Conservation (phyloP, 2,797 vertebrate species). For the Anolis apletophallus region DNA sequence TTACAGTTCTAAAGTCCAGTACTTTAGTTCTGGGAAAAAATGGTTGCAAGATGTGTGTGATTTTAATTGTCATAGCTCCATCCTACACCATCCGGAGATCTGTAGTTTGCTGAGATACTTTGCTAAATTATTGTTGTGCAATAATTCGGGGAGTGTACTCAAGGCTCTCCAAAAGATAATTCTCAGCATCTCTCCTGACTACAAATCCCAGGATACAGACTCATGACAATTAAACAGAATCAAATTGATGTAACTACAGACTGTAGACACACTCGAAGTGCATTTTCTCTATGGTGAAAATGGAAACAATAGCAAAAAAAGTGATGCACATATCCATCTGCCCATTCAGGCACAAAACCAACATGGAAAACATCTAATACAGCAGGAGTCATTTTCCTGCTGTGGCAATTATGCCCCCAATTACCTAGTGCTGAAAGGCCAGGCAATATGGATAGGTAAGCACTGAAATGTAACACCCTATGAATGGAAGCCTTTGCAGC, state of each 20-base stretch:
- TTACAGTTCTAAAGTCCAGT: too few species aligned
- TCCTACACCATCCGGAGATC: too few species aligned
- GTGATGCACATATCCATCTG: not conserved
- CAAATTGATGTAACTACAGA: too few species aligned
- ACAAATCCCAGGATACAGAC: too few species aligned
- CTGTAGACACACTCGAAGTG: not conserved
- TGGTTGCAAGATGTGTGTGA: not conserved
- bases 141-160: too few species aligned
- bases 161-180: too few species aligned
- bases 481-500: not conserved
- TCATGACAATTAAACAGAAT: too few species aligned
- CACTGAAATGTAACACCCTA: not conserved
- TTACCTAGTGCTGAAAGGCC: not conserved
- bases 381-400: not conserved
- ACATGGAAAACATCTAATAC: accelerated
- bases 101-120: too few species aligned
- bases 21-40: not conserved
- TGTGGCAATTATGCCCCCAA: not conserved
- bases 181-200: too few species aligned
- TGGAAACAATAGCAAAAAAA: not conserved
- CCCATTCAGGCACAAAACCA: accelerated
- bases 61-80: too few species aligned
- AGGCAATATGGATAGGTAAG: not conserved
- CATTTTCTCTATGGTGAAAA: not conserved
- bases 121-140: too few species aligned